Evolutionary conservation across 2,888 invertebrate species (phyloP).

Genomic region (Xestia rhomboidea): DNA sequence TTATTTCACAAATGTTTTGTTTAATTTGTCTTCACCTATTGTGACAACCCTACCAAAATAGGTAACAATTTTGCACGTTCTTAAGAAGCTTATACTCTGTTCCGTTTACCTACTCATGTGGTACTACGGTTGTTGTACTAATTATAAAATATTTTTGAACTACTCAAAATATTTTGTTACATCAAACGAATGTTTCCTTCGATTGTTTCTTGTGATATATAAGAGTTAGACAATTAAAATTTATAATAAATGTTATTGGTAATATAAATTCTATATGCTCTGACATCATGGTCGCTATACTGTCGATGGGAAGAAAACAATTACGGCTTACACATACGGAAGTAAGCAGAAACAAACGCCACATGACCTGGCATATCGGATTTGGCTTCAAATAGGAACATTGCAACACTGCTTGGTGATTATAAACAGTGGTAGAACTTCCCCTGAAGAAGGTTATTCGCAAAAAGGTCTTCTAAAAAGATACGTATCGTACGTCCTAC

Average conservation of each 20-base stretch:
- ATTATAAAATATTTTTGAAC: constrained; percentile 14
- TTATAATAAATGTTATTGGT: background rate
- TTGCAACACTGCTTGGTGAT: background rate
- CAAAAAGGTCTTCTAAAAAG: background rate
- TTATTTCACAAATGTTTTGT: too few species aligned
- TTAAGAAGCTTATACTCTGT: too few species aligned
- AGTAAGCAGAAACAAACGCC: background rate
- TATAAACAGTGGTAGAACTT: background rate
- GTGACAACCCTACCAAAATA: too few species aligned
- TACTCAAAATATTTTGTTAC: background rate
- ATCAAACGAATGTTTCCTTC: constrained; percentile 6
- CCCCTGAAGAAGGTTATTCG: background rate
- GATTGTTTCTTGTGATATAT: constrained; percentile 11
- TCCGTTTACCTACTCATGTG: too few species aligned
- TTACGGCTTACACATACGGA: background rate
- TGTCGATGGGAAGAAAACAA: background rate
- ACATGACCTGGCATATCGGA: background rate
- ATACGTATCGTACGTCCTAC: too few species aligned
- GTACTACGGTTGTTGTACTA: background rate
- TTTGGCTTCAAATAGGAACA: background rate
- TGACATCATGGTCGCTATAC: background rate
- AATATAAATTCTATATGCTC: background rate
- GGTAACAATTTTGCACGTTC: too few species aligned
- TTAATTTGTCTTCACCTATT: too few species aligned
- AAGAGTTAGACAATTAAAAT: background rate